Conservation (phyloP, 1,140 invertebrate genomes). For the Drosophila arizonae region DNA sequence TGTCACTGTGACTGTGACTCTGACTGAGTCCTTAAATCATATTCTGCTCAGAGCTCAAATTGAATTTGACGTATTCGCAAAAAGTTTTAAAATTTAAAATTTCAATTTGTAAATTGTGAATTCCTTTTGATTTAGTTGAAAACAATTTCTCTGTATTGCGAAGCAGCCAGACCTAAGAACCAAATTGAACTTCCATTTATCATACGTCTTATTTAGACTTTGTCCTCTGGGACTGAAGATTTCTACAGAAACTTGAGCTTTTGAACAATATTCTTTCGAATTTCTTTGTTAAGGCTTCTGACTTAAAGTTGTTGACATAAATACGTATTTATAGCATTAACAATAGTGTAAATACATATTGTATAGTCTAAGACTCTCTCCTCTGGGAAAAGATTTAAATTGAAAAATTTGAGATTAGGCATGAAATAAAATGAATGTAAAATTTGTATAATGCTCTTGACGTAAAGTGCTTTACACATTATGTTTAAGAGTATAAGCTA, state of each 20-base stretch:
- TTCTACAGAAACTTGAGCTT: background rate
- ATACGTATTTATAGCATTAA: no score
- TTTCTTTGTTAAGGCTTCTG: background rate
- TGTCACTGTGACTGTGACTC: slow-evolving; percentile 18
- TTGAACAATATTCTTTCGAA: background rate
- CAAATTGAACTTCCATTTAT: no score
- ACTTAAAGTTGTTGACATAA: background rate
- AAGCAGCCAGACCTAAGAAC: no score
- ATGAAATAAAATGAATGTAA: no score
- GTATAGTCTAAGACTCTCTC: no score
- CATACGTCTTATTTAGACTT: no score
- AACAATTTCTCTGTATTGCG: background rate
- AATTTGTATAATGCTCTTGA: no score
- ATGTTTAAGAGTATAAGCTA: no score
- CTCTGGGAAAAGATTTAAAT: no score
- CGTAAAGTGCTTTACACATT: no score
- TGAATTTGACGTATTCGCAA: slow-evolving; percentile 20
- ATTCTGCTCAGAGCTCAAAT: slow-evolving; percentile 12
- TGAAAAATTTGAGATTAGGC: no score
- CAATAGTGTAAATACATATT: no score
- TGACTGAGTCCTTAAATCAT: background rate
- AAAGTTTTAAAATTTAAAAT: slow-evolving; percentile 3
- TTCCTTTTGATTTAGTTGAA: slow-evolving; percentile 22
- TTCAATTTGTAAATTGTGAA: slow-evolving; percentile 24
- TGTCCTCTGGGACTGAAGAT: background rate